These are phyloP conservation scores for Syrmaticus mikado DNA, from an alignment of 2,113 vertebrate genomes.

Conservation along the genomic window DNA sequence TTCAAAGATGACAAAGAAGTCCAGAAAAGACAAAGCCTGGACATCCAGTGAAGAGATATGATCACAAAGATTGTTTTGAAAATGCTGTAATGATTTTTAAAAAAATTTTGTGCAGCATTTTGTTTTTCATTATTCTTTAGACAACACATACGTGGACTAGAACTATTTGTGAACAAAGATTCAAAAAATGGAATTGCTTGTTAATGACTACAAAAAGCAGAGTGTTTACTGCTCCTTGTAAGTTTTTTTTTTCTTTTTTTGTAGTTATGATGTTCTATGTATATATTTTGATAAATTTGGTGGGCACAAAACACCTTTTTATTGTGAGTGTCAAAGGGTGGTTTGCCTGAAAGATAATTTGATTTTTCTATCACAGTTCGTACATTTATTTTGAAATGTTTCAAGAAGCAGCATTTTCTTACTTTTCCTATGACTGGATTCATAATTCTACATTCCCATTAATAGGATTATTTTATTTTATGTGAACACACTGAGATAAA, in stretches of 20 bases:
- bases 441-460: neutral
- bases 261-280: neutral
- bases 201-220: neutral
- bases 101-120: neutral
- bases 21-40: neutral
- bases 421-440: neutral
- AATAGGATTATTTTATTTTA: neutral
- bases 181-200: neutral
- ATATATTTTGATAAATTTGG: neutral
- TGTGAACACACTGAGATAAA: neutral
- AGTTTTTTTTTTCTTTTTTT: neutral
- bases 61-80: neutral
- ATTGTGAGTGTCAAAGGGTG: neutral
- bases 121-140: constrained; percentile 34
- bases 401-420: neutral
- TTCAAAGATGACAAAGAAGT: neutral
- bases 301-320: neutral
- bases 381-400: neutral
- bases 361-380: neutral
- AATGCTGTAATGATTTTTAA: neutral
- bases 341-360: neutral
- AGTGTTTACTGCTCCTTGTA: neutral
- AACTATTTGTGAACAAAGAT: constrained; percentile 12
- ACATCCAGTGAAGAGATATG: neutral
- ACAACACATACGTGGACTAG: neutral